These are phyloP conservation scores for Coregonus sp. DNA, from an alignment of 2,797 vertebrate species.

Conservation along the genomic window DNA sequence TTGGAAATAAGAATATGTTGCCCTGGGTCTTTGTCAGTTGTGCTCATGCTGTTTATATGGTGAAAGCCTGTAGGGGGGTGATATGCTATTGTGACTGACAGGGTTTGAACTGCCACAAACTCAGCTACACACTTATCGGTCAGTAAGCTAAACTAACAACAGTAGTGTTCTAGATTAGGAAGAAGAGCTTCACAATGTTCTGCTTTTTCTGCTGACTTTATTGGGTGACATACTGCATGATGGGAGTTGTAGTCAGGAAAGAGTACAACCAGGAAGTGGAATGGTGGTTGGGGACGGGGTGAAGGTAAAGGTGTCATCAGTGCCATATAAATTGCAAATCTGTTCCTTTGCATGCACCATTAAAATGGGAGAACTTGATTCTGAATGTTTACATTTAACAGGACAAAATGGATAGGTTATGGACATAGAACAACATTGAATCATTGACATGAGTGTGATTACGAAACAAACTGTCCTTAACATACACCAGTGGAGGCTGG, in stretches of 20 bases:
- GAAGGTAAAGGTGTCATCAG: neutral
- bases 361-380: neutral
- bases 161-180: neutral
- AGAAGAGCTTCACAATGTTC: neutral
- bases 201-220: neutral
- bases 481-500: too few species aligned
- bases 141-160: too few species aligned
- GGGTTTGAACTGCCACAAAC: neutral
- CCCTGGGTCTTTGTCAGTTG: neutral
- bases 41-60: neutral
- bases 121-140: too few species aligned
- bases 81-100: neutral
- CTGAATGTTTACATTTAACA: neutral
- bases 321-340: neutral
- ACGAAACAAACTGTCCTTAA: neutral
- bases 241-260: neutral
- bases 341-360: neutral
- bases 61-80: neutral
- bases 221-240: neutral
- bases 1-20: conserved; percentile 24
- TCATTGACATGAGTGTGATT: neutral
- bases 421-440: neutral
- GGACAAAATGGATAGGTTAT: neutral
- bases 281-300: neutral
- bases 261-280: neutral